Evolutionary conservation across 2,113 vertebrate species (phyloP).

Genomic region (Amphiprion percula): DNA sequence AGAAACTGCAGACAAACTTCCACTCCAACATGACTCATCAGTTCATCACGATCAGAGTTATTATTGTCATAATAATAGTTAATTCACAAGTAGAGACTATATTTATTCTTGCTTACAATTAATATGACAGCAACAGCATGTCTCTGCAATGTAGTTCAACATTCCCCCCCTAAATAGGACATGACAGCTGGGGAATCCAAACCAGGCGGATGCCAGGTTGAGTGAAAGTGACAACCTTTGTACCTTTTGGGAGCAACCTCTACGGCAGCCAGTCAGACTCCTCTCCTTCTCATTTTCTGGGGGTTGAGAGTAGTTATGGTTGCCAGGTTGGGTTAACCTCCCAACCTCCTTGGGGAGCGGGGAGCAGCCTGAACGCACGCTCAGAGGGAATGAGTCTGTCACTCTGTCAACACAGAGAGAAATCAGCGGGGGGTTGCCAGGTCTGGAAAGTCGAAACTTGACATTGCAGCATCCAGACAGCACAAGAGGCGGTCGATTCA

Average conservation of each 20-base stretch:
- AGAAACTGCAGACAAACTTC: no score
- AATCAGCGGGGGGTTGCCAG: conserved; percentile 7
- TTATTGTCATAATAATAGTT: no score
- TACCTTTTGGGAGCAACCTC: neutral
- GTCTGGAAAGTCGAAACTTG: neutral
- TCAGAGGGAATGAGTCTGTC: conserved; percentile 15
- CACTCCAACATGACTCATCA: no score
- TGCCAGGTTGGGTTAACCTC: conserved; percentile 19
- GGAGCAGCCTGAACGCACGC: neutral
- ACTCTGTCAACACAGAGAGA: neutral
- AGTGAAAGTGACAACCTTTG: conserved; percentile 15
- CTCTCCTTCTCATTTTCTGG: neutral
- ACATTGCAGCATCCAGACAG: no score
- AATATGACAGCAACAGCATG: no score
- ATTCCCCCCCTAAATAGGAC: no score
- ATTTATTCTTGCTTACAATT: no score
- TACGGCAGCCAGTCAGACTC: neutral
- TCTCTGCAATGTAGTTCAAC: no score
- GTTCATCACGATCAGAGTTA: no score
- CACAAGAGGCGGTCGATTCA: neutral
- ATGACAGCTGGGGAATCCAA: conserved; percentile 4
- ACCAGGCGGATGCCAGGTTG: conserved; percentile 12
- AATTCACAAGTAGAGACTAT: no score
- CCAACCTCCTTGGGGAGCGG: neutral
- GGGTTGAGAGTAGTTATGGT: neutral